A percentile compares a stretch with the other conserved stretches of the same genome.
phyloP scores from a whole-genome alignment of 2,113 vertebrate genomes.

The Larimichthys crocea region DNA sequence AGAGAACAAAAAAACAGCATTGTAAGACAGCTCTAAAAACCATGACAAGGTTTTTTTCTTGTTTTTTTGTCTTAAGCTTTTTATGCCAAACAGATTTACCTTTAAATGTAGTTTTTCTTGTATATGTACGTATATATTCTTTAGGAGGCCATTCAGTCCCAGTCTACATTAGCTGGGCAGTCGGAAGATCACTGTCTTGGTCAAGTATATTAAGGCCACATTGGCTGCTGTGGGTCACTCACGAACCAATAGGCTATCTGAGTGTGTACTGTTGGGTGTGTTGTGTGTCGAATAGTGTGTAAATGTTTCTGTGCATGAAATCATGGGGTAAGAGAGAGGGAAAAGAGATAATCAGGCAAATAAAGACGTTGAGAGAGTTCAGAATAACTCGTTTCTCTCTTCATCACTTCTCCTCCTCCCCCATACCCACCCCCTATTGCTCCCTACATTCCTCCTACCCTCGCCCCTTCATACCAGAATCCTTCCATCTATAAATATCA shows the following conservation, averaged over 20 bases:
- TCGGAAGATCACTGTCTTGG: too few relatives aligned
- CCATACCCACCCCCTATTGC: constrained; percentile 25
- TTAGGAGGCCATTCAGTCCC: background rate
- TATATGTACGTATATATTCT: background rate
- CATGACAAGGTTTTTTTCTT: background rate
- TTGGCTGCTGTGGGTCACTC: too few relatives aligned
- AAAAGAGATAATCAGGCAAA: constrained; percentile 1
- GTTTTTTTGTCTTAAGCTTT: background rate
- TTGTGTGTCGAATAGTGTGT: background rate
- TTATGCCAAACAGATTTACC: background rate
- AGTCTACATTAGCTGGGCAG: background rate
- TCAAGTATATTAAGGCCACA: too few relatives aligned
- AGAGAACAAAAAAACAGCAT: background rate
- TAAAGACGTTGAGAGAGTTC: constrained; percentile 6
- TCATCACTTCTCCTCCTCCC: background rate
- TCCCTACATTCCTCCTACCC: constrained; percentile 46
- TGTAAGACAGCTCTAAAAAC: background rate
- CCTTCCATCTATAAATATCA: constrained; percentile 77
- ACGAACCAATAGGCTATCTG: too few relatives aligned
- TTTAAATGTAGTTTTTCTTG: background rate
- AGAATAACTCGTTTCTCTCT: constrained; percentile 14
- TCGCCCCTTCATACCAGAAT: constrained; percentile 59
- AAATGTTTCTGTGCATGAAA: background rate
- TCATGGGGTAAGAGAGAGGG: background rate
- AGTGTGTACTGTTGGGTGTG: background rate